Evolutionary conservation across 2,113 vertebrate species (phyloP), one percentile per base, ranked within the genome.

Genomic region (Thunnus thynnus): DNA sequence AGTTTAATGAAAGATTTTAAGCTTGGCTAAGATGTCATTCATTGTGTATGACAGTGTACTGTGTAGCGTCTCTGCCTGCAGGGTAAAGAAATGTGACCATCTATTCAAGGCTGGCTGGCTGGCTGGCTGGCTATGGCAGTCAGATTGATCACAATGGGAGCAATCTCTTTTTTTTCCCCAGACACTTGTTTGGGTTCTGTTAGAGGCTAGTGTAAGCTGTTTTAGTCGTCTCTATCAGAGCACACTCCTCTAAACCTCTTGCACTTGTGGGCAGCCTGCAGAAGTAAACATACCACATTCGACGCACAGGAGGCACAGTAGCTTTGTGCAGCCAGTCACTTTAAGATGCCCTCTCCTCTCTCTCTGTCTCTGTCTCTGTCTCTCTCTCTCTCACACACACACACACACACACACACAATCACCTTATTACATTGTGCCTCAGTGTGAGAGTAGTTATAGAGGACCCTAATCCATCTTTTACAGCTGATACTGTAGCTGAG

Each of bases 381-480:
- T 41, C 7, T 41, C 7, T 41, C 36, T 41, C 7, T 41, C 36
- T 41, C 36, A n/a, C n/a, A n/a, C 58, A 41, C 61, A 65, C 11
- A n/a, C n/a, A 41, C 76, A 44, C 32, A 72, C 55, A 12, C 63
- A 58, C 48, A 61, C 48, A 75, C 57, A 66, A 74, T 55, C 58
- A 56, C 68, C 68, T 90, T 86, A 84, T 93, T 86, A 78, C 80
- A 65, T 70, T 60, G 66, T 64, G 83, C 78, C 75, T 71, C 80
- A 41, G 83, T 65, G 48, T 76, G 62, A 85, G 79, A 72, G 85
- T 66, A 76, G 84, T 87, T 90, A 86, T 82, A 80, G 80, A 86
- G 72, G 67, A 80, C 63, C 76, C 78, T 91, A 91, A 93, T 94
- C 92, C 87, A 89, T 93, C 89, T 92, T 88, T 91, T 89, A 85